These are phyloP conservation scores for Leptopilina myrica DNA, from an alignment of 2,888 invertebrate species.

Conservation along the genomic window DNA sequence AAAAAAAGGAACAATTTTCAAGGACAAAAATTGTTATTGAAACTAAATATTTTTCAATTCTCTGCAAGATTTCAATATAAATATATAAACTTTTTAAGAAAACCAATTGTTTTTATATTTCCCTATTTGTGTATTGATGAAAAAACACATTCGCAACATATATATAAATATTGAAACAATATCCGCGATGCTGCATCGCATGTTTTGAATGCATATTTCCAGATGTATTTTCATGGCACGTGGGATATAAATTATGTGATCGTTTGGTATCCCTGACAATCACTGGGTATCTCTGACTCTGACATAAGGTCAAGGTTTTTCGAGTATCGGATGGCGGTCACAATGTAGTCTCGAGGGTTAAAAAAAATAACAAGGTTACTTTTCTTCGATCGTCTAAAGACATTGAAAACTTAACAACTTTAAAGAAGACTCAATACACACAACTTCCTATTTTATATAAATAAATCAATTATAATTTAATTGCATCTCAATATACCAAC, in stretches of 20 bases:
- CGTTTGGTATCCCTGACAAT: constrained; percentile 1
- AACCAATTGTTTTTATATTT: neutral
- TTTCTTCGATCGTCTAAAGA: constrained; percentile 9
- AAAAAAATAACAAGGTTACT: constrained; percentile 11
- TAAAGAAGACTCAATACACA: neutral
- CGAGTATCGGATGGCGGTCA: constrained; percentile 20
- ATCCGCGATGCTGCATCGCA: constrained; percentile 9
- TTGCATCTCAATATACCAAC: neutral
- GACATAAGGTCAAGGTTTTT: constrained; percentile 31
- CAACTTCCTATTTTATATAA: neutral
- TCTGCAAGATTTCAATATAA: neutral
- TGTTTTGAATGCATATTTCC: constrained; percentile 21
- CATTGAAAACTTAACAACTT: neutral
- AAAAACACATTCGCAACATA: neutral
- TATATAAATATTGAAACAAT: constrained; percentile 11
- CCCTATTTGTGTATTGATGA: no score
- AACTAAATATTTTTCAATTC: neutral
- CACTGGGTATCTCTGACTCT: constrained; percentile 19
- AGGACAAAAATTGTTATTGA: neutral
- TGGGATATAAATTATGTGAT: constrained; percentile 21
- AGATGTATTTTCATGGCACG: constrained; percentile 17
- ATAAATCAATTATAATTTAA: constrained; percentile 6
- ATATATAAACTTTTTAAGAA: neutral
- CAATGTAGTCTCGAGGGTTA: constrained; percentile 2
- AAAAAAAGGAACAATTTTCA: neutral